Evolutionary conservation across 2,113 vertebrate genomes (phyloP), one percentile per base, ranked within the genome.

Genomic region (Perognathus longimembris): DNA sequence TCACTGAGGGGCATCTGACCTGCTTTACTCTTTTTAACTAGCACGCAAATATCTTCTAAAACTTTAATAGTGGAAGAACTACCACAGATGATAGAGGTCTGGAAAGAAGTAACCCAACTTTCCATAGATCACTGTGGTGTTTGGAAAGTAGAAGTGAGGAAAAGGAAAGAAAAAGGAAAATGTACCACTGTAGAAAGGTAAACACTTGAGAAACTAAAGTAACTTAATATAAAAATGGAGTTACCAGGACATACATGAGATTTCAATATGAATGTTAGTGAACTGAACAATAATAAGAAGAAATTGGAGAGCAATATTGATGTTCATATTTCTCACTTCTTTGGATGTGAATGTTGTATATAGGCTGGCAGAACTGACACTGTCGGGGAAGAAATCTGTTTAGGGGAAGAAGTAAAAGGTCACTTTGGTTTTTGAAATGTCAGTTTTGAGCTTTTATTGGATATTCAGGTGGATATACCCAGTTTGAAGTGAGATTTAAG

Each of bases 401-500:
- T 84, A 90, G 9, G 63, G 63, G 12, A 89, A 32, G 22, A 28
- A 71, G 3, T 0, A 11, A 95, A 92, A 89, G 50, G 6, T 92
- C 61, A 36, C 63, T 83, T 82, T 86, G 36, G 66, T 54, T 75
- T 91, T 79, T 38, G 61, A 95, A 94, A 89, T 86, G 71, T 86
- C 66, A 78, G 14, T 79, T 77, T 63, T 81, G 57, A 81, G 45
- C 66, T 90, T 74, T 91, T 40, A 63, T 64, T 70, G 75, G 69
- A 93, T 92, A 92, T 85, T 40, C n/a, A 90, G 66, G 1, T 78
- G 59, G 82, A 78, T 66, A 66, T 85, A 75, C 20, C 1, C 18
- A 93, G 57, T 85, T 75, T 86, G 54, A 90, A 71, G 34, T 92
- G 69, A 82, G 79, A 61, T 90, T 92, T 91, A 89, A 21, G 64